Percentiles rank a stretch among this genome's conserved stretches.
These are phyloP conservation scores for Ispidina lecontei DNA, from an alignment of 2,797 vertebrate genomes.

Conservation along the genomic window DNA sequence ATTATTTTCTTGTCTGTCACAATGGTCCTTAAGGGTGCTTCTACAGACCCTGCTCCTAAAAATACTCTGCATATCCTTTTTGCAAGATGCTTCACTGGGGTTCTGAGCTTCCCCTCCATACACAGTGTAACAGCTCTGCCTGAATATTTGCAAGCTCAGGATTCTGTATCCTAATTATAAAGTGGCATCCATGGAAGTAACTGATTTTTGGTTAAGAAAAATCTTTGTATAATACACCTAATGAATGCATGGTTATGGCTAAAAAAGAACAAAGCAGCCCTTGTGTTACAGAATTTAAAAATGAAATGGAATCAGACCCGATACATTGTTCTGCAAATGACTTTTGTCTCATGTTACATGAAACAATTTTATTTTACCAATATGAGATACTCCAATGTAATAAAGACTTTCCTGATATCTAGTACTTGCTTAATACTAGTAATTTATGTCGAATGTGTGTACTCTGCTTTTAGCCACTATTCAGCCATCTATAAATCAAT, in stretches of 20 bases:
- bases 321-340: neutral
- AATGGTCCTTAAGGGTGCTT: neutral
- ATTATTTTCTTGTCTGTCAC: neutral
- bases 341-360: neutral
- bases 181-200: neutral
- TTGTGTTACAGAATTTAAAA: neutral
- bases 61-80: neutral
- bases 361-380: neutral
- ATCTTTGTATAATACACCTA: neutral
- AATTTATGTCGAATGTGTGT: neutral
- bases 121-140: accelerated
- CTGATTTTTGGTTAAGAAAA: neutral
- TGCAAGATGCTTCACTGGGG: neutral
- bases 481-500: conserved; percentile 31
- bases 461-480: conserved; percentile 28
- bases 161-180: neutral
- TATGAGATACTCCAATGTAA: neutral
- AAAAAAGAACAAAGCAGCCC: neutral
- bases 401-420: neutral
- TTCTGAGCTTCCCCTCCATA: neutral
- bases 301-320: neutral
- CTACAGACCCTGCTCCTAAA: neutral
- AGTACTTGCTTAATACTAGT: neutral
- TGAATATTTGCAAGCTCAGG: neutral
- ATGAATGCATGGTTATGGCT: neutral